A percentile compares a stretch with the other conserved stretches of the same genome.
These are phyloP conservation scores for Isaurus tuberculatus DNA, from an alignment of 92 coral and sea anemone species.

Conservation along the genomic window DNA sequence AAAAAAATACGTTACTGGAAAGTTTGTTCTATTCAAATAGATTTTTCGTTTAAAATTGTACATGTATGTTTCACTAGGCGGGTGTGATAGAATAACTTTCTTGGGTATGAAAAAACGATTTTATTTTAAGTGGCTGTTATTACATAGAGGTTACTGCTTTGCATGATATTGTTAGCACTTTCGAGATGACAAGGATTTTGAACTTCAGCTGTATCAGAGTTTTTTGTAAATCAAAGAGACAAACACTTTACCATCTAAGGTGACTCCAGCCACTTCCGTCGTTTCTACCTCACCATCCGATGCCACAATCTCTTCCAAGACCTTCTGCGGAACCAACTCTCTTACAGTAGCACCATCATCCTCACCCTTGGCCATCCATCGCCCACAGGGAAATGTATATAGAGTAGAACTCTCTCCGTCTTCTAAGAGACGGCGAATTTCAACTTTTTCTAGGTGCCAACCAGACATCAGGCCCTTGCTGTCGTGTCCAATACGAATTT, in stretches of 20 bases:
- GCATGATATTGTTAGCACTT: too few relatives aligned
- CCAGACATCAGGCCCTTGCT: slow-evolving; percentile 92
- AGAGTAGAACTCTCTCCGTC: slow-evolving; percentile 91
- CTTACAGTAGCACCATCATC: slow-evolving; percentile 96
- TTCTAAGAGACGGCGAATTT: slow-evolving; percentile 84
- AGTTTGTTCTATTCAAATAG: too few relatives aligned
- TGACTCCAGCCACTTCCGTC: slow-evolving; percentile 77
- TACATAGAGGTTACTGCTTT: too few relatives aligned
- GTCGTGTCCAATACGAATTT: slow-evolving; percentile 95
- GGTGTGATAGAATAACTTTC: too few relatives aligned
- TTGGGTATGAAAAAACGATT: too few relatives aligned
- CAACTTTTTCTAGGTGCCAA: slow-evolving; percentile 92
- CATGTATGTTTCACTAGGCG: too few relatives aligned
- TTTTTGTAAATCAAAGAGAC: too few relatives aligned
- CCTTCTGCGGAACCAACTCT: slow-evolving; percentile 89
- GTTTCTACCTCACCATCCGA: slow-evolving; percentile 81
- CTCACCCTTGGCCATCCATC: slow-evolving; percentile 97
- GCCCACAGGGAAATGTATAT: slow-evolving; percentile 85
- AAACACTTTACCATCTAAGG: slow-evolving; percentile 77
- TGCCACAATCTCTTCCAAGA: slow-evolving; percentile 82
- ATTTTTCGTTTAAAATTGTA: too few relatives aligned
- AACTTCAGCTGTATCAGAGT: too few relatives aligned
- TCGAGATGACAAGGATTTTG: too few relatives aligned
- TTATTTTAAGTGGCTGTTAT: too few relatives aligned
- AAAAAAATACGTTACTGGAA: too few relatives aligned